phyloP scores from a whole-genome alignment of 2,888 invertebrate species.

The Ommatoiulus sabulosus region DNA sequence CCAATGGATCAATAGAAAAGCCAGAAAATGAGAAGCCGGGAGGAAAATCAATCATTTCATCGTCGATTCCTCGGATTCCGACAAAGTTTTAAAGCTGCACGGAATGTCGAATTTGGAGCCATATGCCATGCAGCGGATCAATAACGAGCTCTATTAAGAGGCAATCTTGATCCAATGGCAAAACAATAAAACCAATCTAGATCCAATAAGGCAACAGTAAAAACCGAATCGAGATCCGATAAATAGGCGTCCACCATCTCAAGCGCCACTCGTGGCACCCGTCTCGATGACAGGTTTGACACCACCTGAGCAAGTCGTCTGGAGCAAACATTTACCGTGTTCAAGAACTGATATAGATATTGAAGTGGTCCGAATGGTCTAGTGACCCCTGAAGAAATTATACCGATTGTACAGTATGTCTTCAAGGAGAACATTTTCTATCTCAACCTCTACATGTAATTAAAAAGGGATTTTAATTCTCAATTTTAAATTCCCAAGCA shows the following conservation, averaged over 20 bases:
- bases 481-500: too few relatives aligned
- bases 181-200: too few relatives aligned
- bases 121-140: not conserved
- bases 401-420: too few relatives aligned
- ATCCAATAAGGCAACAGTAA: not conserved
- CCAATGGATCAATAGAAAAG: slow-evolving; percentile 35
- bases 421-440: too few relatives aligned
- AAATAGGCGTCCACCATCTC: not conserved
- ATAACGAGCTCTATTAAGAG: not conserved
- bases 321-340: too few relatives aligned
- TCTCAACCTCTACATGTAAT: too few relatives aligned
- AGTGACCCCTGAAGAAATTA: too few relatives aligned
- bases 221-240: not conserved
- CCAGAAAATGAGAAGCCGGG: not conserved
- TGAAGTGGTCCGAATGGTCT: too few relatives aligned
- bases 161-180: too few relatives aligned
- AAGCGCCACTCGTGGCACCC: not conserved
- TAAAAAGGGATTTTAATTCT: too few relatives aligned
- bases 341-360: too few relatives aligned
- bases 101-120: not conserved
- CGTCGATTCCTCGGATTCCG: not conserved
- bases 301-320: not conserved
- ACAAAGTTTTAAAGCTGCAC: not conserved
- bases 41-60: slow-evolving; percentile 3
- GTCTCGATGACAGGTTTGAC: not conserved